Base-by-base conservation (phyloP, 2,113 vertebrate genomes). In the Strix aluco region DNA sequence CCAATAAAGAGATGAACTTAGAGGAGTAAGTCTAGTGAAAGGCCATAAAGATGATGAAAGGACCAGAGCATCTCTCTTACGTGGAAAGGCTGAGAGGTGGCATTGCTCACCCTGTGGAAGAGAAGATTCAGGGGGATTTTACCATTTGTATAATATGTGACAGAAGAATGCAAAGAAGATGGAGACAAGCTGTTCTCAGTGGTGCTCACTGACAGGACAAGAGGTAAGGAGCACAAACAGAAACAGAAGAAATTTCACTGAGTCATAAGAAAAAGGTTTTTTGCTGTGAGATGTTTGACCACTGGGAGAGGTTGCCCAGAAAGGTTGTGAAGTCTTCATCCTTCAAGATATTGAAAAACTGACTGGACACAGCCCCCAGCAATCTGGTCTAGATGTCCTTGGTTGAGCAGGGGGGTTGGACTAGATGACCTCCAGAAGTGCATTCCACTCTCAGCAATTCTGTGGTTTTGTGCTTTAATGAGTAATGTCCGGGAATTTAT, bases 31-130 rank as follows among this genome's bases (percentile, higher is more conserved):
- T 52, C 13, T 25, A 55, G 4, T 29, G 15, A 57, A 86, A 2
- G 6, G 2, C 7, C 1, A 1, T 29, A 58, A 26, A 44, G 1
- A 5, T n/a, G 3, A 6, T 38, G 19, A 92, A 87, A 5, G 26
- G 21, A n/a, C 19, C 1, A 2, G 13, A 87, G 6, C 12, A 73
- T 32, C 8, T 55, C 14, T 57, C 7, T 26, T 57, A 21, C 3
- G 2, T 59, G 21, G 25, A 67, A 66, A 49, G 16, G 7, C 8
- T 70, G 34, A 54, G 5, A 77, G 3, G 10, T 63, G 20, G 5
- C 3, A 36, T 59, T 55, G 25, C 29, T 63, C n/a, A 21, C 5
- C 21, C 69, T 69, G 6, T 2, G 59, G 15, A 57, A 54, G 11
- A 38, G 21, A 40, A 85, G 5, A 2, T 7, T 67, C 11, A 49